phyloP scores from a whole-genome alignment of 2,113 vertebrate species.

The Cyprinodon tularosa region DNA sequence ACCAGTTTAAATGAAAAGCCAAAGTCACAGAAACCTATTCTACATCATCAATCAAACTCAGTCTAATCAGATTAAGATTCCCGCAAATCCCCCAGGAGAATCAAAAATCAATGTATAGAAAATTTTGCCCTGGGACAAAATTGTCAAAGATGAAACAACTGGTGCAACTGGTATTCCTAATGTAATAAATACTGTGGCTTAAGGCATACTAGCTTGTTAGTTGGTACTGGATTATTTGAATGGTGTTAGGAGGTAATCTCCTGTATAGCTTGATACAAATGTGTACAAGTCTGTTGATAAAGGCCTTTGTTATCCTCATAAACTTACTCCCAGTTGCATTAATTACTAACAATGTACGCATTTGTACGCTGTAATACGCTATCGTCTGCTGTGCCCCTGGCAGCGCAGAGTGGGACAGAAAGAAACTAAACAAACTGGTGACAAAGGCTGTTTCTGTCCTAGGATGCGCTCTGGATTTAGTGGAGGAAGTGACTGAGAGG shows the following conservation, averaged over 20 bases:
- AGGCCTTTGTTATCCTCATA: slow-evolving; percentile 17
- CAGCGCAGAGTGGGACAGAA: no score
- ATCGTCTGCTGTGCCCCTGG: no score
- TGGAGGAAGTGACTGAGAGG: no score
- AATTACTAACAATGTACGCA: no score
- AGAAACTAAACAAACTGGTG: no score
- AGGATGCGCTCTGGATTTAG: no score
- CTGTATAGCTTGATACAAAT: slow-evolving; percentile 35
- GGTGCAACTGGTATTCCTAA: slow-evolving; percentile 56
- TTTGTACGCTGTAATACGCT: no score
- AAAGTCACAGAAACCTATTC: slow-evolving; percentile 34
- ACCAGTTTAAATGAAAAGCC: slow-evolving; percentile 11
- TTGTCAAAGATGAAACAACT: slow-evolving; percentile 72
- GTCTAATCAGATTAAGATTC: slow-evolving; percentile 69
- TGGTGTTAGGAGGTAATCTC: slow-evolving; percentile 38
- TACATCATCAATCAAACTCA: slow-evolving; percentile 64
- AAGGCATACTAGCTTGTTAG: slow-evolving; percentile 33
- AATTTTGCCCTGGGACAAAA: slow-evolving; percentile 67
- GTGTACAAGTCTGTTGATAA: not conserved
- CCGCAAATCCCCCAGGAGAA: slow-evolving; percentile 68
- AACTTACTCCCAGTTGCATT: slow-evolving; percentile 1
- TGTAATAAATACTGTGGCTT: slow-evolving; percentile 55
- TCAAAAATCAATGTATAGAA: slow-evolving; percentile 67
- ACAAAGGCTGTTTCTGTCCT: no score
- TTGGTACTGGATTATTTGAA: slow-evolving; percentile 38